These are phyloP conservation scores for Caenorhabditis elegans DNA, from an alignment of 1,140 invertebrate species.

Conservation along the genomic window WBcel235 BX284605.5:9008501-9009000, in stretches of 20 bases:
- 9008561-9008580: too few species aligned
- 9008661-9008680: neutral
- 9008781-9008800: neutral
- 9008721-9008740: neutral
- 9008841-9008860: neutral
- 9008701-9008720: neutral
- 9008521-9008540: too few species aligned
- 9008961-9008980: too few species aligned
- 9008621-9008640: too few species aligned
- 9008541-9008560: too few species aligned
- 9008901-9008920: too few species aligned
- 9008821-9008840: neutral
- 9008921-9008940: too few species aligned
- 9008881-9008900: too few species aligned
- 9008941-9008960: too few species aligned
- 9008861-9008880: neutral
- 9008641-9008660: neutral
- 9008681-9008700: neutral
- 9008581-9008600: neutral
- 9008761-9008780: neutral
- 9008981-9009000: too few species aligned
- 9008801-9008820: neutral
- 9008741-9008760: constrained; percentile 8
- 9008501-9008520: too few species aligned
- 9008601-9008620: too few species aligned